Base-by-base conservation (phyloP, 2,113 vertebrate genomes). In the Austrofundulus limnaeus region DNA sequence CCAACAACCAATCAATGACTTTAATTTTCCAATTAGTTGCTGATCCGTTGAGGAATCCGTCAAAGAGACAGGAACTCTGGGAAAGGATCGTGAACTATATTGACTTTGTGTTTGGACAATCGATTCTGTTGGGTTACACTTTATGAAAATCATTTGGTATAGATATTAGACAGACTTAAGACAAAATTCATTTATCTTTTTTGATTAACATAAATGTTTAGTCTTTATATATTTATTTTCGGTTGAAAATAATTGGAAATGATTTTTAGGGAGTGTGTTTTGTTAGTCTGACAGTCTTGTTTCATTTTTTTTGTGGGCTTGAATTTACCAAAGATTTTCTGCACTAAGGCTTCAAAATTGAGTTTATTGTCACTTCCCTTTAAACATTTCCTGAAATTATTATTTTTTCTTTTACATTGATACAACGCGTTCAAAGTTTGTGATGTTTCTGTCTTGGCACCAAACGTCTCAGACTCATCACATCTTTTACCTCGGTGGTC, bases 21-120 rank as follows among this genome's bases (percentile, higher is more conserved):
- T 77, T 77, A 81, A 85, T 85, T 89, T 83, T 87, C 85, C 81
- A 90, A 87, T 88, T 84, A 89, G 71, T 73, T 54, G 46, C 60
- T 50, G 75, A 77, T 87, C 37, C 71, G 56, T 73, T 48, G 54
- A 72, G 64, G 63, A 83, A 83, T 77, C 59, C 2, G 51, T 78
- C 72, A 80, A 59, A 71, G 50, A 31, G 49, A 48, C 43, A 37
- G 45, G 43, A 70, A 66, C 45, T 64, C 48, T 45, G 23, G 34
- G 57, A 42, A 56, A 66, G 43, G 78, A 43, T 64, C 34, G 2
- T 63, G 77, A 76, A 77, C 75, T 74, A 64, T 81, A 66, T 56
- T 84, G 83, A 85, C 72, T 73, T 59, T 20, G 5, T 57, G 47
- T 77, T 70, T 73, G 54, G 34, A 61, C 58, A 78, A 82, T 79